Evolutionary conservation across 1,140 invertebrate genomes (phyloP).

Genomic region (Samia ricini): DNA sequence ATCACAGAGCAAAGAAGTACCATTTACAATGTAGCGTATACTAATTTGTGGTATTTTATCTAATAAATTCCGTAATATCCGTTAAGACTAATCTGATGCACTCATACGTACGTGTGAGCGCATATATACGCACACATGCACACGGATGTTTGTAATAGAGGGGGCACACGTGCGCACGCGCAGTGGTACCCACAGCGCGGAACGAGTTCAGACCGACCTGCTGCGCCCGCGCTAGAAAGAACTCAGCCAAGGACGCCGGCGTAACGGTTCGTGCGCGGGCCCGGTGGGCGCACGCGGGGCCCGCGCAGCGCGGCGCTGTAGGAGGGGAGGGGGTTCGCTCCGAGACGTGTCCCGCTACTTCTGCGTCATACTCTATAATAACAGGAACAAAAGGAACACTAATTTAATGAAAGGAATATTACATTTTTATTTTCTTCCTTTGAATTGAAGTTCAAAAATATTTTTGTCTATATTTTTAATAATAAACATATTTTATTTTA

Average conservation of each 20-base stretch:
- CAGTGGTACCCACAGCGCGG: conserved; percentile 44
- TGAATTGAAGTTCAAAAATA: background rate
- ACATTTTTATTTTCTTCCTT: background rate
- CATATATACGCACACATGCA: conserved; percentile 29
- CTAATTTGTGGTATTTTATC: conserved; percentile 37
- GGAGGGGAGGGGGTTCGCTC: background rate
- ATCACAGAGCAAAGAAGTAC: no score
- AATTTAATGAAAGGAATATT: background rate
- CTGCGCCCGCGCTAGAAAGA: conserved; percentile 66
- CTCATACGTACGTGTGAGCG: conserved; percentile 39
- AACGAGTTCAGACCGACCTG: conserved; percentile 71
- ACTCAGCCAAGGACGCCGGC: conserved; percentile 75
- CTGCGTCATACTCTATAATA: background rate
- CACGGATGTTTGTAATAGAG: conserved; percentile 34
- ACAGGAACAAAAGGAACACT: background rate
- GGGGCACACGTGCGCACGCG: conserved; percentile 52
- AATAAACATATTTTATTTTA: no score
- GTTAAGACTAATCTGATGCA: conserved; percentile 61
- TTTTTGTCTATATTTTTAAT: no score
- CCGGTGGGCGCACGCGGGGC: conserved; percentile 2
- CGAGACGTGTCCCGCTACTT: conserved; percentile 16
- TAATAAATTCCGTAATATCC: conserved; percentile 73
- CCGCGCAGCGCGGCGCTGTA: conserved; percentile 6
- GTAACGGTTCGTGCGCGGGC: conserved; percentile 56
- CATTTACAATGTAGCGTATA: no score